phyloP scores from a whole-genome alignment of 1,140 invertebrate genomes.

The Gerris buenoi region DNA sequence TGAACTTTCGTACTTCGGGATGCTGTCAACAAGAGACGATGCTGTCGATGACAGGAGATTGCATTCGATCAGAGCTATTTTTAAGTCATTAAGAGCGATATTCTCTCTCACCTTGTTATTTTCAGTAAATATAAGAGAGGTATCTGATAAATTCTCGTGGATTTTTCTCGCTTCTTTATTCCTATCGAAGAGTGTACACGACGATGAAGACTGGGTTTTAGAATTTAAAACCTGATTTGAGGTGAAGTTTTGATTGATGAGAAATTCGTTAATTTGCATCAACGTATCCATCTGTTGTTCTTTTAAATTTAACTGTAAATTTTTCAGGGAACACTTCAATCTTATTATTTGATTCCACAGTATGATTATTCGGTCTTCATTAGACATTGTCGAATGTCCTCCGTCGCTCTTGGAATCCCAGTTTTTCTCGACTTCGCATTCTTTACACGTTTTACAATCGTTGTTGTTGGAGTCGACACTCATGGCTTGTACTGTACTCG shows the following conservation, averaged over 20 bases:
- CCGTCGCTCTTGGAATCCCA: too few species aligned
- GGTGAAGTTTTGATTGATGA: not conserved
- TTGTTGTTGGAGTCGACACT: too few species aligned
- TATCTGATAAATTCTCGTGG: not conserved
- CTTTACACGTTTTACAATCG: too few species aligned
- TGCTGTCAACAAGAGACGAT: not conserved
- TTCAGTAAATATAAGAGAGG: not conserved
- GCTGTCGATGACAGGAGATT: not conserved
- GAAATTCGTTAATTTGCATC: not conserved
- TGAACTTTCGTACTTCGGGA: not conserved
- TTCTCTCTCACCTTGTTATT: not conserved
- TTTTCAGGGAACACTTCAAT: not conserved
- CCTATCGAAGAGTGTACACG: not conserved
- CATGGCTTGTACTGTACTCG: not conserved
- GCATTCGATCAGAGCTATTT: not conserved
- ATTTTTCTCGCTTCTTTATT: not conserved
- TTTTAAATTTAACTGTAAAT: not conserved
- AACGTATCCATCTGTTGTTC: slow-evolving; percentile 1
- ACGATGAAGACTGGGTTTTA: not conserved
- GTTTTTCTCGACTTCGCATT: too few species aligned
- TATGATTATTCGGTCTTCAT: too few species aligned
- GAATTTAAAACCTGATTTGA: not conserved
- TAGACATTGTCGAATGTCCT: too few species aligned
- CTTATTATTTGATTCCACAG: not conserved
- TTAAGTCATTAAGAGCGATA: not conserved